Percentiles rank a stretch among this genome's conserved stretches.
Conservation (phyloP, 2,113 vertebrate species). For the Neogobius melanostomus region DNA sequence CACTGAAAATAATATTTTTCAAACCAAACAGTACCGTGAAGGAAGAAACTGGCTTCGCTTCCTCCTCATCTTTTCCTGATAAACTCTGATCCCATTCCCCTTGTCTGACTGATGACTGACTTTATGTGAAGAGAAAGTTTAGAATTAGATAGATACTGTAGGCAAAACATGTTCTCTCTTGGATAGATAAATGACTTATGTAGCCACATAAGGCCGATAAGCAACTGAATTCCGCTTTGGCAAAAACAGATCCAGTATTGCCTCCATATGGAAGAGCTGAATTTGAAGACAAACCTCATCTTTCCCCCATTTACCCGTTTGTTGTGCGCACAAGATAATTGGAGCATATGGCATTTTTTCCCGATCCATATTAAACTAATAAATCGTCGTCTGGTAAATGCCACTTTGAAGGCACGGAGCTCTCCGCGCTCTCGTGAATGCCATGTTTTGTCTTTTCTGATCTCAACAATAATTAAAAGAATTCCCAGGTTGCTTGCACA, state of each 20-base stretch:
- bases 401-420: not conserved
- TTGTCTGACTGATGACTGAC: too few species aligned
- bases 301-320: not conserved
- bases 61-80: too few species aligned
- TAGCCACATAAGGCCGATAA: not conserved
- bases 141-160: not conserved
- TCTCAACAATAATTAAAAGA: not conserved
- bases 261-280: not conserved
- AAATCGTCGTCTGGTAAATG: conserved; percentile 1
- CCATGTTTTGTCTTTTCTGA: not conserved
- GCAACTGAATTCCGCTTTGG: not conserved
- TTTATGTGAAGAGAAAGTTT: not conserved
- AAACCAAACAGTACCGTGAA: too few species aligned
- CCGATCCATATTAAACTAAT: conserved; percentile 2
- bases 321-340: not conserved
- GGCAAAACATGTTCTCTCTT: not conserved
- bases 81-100: too few species aligned
- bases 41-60: too few species aligned
- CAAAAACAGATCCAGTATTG: not conserved
- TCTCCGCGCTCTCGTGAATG: not conserved
- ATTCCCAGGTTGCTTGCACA: not conserved
- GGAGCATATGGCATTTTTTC: not conserved
- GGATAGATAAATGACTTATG: not conserved
- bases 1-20: too few species aligned
- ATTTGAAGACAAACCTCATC: not conserved